Evolutionary conservation across 2,888 invertebrate species (phyloP).

Genomic region (Tenthredo distinguenda): DNA sequence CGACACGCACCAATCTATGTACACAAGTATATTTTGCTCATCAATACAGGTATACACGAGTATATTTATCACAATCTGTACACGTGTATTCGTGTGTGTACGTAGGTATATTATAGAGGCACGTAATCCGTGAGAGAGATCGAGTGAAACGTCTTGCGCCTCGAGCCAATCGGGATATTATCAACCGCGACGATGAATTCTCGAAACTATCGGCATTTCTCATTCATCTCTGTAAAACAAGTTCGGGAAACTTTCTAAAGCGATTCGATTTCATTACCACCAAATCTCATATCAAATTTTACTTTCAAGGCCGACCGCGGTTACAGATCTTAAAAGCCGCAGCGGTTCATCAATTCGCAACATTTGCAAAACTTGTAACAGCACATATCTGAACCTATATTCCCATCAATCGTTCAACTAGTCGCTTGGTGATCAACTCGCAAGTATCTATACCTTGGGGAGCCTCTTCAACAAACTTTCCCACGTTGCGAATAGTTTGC

Average conservation of each 20-base stretch:
- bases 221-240: constrained; percentile 21
- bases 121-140: constrained; percentile 46
- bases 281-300: not conserved
- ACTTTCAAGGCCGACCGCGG: constrained; percentile 5
- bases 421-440: not conserved
- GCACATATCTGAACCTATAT: not conserved
- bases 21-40: constrained; percentile 6
- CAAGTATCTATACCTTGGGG: not conserved
- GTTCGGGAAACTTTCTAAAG: constrained; percentile 20
- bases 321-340: not conserved
- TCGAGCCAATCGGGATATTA: constrained; percentile 47
- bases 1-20: not conserved
- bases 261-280: constrained; percentile 41
- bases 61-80: not conserved
- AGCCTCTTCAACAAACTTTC: constrained; percentile 6
- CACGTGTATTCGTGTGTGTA: not conserved
- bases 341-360: not conserved
- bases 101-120: constrained; percentile 14
- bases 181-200: constrained; percentile 43
- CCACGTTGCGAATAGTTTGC: constrained; percentile 5
- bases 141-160: constrained; percentile 52
- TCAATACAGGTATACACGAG: not conserved
- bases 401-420: not conserved
- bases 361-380: not conserved
- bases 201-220: constrained; percentile 38